Base-by-base conservation (phyloP, 2,888 invertebrate species). In the Brachynemurus nebulosus region DNA sequence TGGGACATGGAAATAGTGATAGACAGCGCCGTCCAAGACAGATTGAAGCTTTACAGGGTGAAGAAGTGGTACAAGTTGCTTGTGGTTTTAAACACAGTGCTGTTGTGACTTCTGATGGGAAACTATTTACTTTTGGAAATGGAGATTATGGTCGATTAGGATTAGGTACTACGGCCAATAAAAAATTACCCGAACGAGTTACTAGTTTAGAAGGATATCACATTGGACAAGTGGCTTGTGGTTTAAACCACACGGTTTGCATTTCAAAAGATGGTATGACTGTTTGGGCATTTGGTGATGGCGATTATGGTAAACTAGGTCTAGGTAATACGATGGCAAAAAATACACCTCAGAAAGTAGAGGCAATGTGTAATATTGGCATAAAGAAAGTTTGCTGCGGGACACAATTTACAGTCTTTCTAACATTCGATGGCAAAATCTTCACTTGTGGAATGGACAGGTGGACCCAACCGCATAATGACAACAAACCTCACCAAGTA, bases 11-110 rank as follows among this genome's bases (percentile, higher is more conserved):
- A 6, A 76, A 75, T 54, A 73, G 72, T 53, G 76, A 77, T 53
- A 58, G 76, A 17, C 76, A 76, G 54, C 60, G 76, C 23, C 58
- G 76, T 35, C 78, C 78, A 0, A 59, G 74, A 40, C 74, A 74
- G 55, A 75, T 78, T 45, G 76, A 77, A 55, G 71, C 72, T 2
- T 57, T 78, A 11, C 72, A 74, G 53, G 69, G 71, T 47, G 74
- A 76, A 56, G 73, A 74, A 53, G 69, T 76, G 7, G 60, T 72
- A 3, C 71, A 74, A 61, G 68, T 75, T 4, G 65, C 76, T 2
- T 76, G 76, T 59, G 78, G 77, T 2, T 75, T 72, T 55, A 76
- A 76, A 54, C 77, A 78, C 56, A 74, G 74, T 55, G 76, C 76
- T 4, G 75, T 75, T 4, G 72, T 78, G 19, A 76, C 76, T 2